Evolutionary conservation across 2,888 invertebrate species (phyloP), one percentile per base, ranked within the genome.

Genomic region (Dione juno): DNA sequence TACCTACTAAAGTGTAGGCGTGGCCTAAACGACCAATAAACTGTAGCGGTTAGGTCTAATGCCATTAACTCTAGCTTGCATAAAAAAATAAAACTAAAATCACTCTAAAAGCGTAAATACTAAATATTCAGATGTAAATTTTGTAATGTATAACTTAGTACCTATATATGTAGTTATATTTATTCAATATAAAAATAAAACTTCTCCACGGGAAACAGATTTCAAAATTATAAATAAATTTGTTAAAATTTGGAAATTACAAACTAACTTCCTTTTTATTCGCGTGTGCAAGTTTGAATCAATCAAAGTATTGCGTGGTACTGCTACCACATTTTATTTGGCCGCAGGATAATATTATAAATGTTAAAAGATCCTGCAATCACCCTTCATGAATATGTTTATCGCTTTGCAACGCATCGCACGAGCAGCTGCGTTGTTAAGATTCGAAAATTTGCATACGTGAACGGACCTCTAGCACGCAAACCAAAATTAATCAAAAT

Each of bases 361-460:
- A 64, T 50, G 64, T 64, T 64, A 72, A 72, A 70, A 69, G 70
- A 74, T 57, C 74, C 73, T 54, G 70, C 75, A 76, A 77, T 77
- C 69, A 76, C 79, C 77, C 70, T 75, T 77, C 80, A 81, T 83
- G 82, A 85, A 86, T 85, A 82, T 80, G 76, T 82, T 82, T 84
- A 84, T 84, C 80, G 82, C 82, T 76, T 74, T 68, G 76, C 74
- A 76, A 74, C 76, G 73, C 77, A 76, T 74, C 75, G 74, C 74
- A 69, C 67, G 74, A 74, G 77, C 89, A 88, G 88, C 88, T 89
- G 89, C 86, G 81, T 85, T 85, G 67, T 80, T 78, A 77, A 82
- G 86, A 88, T 88, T 88, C 82, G 74, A 80, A 84, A 86, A 88
- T 84, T 85, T 85, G 82, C 88, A 88, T 87, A 77, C 71, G 74